These are phyloP conservation scores for Eulithis testata DNA, from an alignment of 2,888 invertebrate species.

Conservation along the genomic window DNA sequence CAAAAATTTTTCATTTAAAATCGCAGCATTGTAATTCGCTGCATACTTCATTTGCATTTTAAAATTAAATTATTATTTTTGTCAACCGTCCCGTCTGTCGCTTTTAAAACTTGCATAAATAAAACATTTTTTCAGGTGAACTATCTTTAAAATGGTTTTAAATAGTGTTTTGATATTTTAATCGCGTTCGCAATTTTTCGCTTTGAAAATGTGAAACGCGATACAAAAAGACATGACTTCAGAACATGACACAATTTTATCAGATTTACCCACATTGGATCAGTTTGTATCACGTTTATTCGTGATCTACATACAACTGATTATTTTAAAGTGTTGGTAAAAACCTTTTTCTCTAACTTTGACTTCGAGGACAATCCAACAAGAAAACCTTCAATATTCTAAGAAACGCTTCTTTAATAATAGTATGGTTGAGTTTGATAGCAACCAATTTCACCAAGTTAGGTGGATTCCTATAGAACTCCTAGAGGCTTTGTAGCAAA, in stretches of 20 bases:
- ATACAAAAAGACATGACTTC: background rate
- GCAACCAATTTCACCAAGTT: too few species aligned
- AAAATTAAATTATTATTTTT: slow-evolving; percentile 45
- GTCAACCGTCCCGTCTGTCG: slow-evolving; percentile 17
- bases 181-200: slow-evolving; percentile 10
- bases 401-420: too few species aligned
- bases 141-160: slow-evolving; percentile 9
- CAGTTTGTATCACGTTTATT: background rate
- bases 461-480: too few species aligned
- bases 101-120: slow-evolving; percentile 23
- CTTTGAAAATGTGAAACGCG: slow-evolving; percentile 1
- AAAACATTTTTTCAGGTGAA: slow-evolving; percentile 23
- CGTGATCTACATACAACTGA: background rate
- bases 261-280: background rate
- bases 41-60: slow-evolving; percentile 43
- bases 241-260: slow-evolving; percentile 10
- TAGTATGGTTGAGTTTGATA: too few species aligned
- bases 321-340: too few species aligned
- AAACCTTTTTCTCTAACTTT: too few species aligned
- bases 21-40: slow-evolving; percentile 39
- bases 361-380: too few species aligned
- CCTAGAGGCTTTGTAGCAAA: too few species aligned
- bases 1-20: slow-evolving; percentile 31
- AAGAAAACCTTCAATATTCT: too few species aligned
- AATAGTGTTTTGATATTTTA: slow-evolving; percentile 16